Conservation (phyloP, 2,888 invertebrate genomes). For the Altica lythri region DNA sequence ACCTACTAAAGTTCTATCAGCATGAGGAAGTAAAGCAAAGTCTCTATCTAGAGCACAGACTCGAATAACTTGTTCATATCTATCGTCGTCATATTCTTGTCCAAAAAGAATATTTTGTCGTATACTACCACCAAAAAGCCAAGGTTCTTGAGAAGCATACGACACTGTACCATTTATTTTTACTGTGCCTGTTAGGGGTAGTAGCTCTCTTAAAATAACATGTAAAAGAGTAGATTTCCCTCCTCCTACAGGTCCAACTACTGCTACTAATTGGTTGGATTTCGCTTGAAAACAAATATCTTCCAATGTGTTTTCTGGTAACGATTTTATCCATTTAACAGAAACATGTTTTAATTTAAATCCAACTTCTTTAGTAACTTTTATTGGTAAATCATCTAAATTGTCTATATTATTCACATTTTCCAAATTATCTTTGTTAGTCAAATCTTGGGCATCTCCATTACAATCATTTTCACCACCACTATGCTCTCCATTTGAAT, state of each 20-base stretch:
- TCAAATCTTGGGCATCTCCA: too few species aligned
- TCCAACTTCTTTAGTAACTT: too few species aligned
- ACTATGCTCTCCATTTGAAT: too few species aligned
- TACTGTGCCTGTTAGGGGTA: background rate
- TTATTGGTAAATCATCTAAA: too few species aligned
- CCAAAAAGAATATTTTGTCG: conserved; percentile 91
- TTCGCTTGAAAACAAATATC: conserved; percentile 27
- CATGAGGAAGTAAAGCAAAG: conserved; percentile 72
- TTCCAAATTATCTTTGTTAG: too few species aligned
- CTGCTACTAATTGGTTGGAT: conserved; percentile 45
- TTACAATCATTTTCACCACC: too few species aligned
- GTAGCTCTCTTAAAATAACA: background rate
- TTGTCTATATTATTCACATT: too few species aligned
- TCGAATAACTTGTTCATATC: conserved; percentile 68
- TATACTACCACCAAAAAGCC: conserved; percentile 79
- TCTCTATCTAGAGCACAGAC: conserved; percentile 75
- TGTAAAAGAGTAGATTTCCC: conserved; percentile 49
- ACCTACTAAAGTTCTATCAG: conserved; percentile 78
- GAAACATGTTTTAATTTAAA: conserved; percentile 25
- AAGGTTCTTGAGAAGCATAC: conserved; percentile 83
- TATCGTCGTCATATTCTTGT: conserved; percentile 67
- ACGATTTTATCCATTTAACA: conserved; percentile 33
- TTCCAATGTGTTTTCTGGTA: conserved; percentile 28
- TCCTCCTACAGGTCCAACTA: conserved; percentile 61
- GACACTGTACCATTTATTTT: conserved; percentile 63